Evolutionary conservation across 2,797 vertebrate species (phyloP), one percentile per base, ranked within the genome.

Genomic region (Parotocinclus haroldoi): DNA sequence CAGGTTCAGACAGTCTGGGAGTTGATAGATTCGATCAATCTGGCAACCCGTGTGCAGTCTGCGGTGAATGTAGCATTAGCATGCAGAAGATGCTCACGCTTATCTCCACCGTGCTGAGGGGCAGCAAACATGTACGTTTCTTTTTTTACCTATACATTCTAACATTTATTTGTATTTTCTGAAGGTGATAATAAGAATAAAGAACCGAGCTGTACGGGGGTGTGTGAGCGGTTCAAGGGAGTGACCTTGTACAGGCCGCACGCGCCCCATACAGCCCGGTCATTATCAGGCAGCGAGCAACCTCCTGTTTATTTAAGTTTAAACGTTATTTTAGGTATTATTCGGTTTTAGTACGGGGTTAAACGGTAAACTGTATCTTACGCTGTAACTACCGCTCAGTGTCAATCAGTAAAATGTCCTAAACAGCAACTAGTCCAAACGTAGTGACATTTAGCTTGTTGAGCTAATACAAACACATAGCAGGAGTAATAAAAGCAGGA

Each of bases 61-160:
- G 48, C 14, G 1, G 16, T 10, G 13, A 38, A 9, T 9, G 10
- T 10, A 9, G 16, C 44, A 37, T 48, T 77, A 81, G 62, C 27
- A 82, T 82, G 80, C 60, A 50, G 76, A 90, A 86, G 79, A 92
- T 92, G 90, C 76, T 92, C 72, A 71, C 83, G 59, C 83, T 83
- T 49, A 84, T 92, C 42, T 83, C 83, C 14, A 87, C 78, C 52
- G 85, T 89, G 61, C 56, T 91, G 58, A 84, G 85, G 76, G 82
- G 74, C 66, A 80, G 82, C 56, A 89, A 81, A 66, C 84, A 85
- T 75, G 90, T 91, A 81, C 80, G 89, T 89, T 40, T 42, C 0
- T 9, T 14, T 7, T 16, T 11, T 27, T 14, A 9, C 8, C 1
- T 3, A 17, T 14, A 37, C 14, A 52, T 11, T 42, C 14, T 50